Evolutionary conservation across 1,140 invertebrate genomes (phyloP), one percentile per base, ranked within the genome.

Genomic region (Melanaphis sacchari): DNA sequence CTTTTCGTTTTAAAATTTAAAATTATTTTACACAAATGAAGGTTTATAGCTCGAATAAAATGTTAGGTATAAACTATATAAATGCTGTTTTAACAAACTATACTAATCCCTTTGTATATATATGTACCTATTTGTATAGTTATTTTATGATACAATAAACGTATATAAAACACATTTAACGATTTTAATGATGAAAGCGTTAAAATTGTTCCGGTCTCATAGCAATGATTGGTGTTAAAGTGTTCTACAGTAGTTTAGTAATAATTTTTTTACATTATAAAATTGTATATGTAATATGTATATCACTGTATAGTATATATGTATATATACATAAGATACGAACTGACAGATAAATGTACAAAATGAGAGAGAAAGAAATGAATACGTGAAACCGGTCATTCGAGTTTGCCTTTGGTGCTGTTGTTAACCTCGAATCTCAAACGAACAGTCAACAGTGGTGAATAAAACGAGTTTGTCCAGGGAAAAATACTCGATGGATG

Each of bases 371-470:
- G 31, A 76, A n/a, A 76, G n/a, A 38, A 85, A 54, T 40, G 91
- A 81, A 93, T 82, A 38, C 36, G 81, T 38, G 81, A 43, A 93
- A 93, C 91, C 91, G 81, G 91, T 93, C 91, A 82, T 31, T 93
- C 91, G 76, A 84, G 91, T 93, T 93, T 85, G 81, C 91, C 91
- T 85, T 93, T 93, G 91, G 91, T 93, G 91, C 91, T 93, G 91
- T 54, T 93, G 91, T 93, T 93, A 93, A 93, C 91, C 91, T 93
- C 91, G 91, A 93, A 93, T 84, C 49, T 93, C 31, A 40, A 31
- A 84, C 76, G 81, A 11, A 46, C 40, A 76, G 59, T 31, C 43
- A n/a, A 49, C 43, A 88, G 87, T 88, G 36, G 91, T 84, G 46
- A 93, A 93, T 41, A 93, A 93, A 93, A 93, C 91, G 22, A 93